Evolutionary conservation across 2,113 vertebrate species (phyloP), one percentile per base, ranked within the genome.

Genomic region (Drymodes brunneopygia): DNA sequence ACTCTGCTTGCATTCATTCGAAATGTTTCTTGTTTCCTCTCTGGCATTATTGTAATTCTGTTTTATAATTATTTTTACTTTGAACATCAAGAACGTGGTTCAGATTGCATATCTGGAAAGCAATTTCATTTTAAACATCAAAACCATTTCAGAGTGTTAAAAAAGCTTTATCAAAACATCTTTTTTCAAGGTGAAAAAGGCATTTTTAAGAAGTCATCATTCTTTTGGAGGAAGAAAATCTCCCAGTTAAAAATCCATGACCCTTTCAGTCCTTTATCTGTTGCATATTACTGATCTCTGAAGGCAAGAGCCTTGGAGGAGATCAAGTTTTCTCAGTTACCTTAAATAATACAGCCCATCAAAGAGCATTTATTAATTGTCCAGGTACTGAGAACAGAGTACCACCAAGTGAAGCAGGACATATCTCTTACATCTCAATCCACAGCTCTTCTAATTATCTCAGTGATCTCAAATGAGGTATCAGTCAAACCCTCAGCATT

Each of bases 181-280:
- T 47, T 3, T 81, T 85, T 89, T 58, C 38, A 69, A 65, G 29
- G 21, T 72, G n/a, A 61, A 74, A 73, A 74, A 56, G 12, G 23
- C 5, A 67, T 74, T 92, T 91, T 60, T 19, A 84, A 81, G 28
- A 44, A 58, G 15, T 27, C 21, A 48, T 17, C 10, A 4, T 61
- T 70, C 45, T 15, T 81, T 62, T 15, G 0, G 0, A 8, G 3
- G 31, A 3, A 6, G 15, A 28, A 48, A 15, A 18, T 42, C 38
- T 92, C 57, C 11, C 38, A 40, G 15, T 54, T 85, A 90, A 88
- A 91, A 80, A 67, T 58, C 54, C 19, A 9, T 58, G 6, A 66
- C 7, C 11, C 10, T 64, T 15, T 79, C 28, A 33, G 35, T 81
- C 57, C 10, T 80, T 81, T 65, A 29, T 44, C 58, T 33, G 3